Conservation (phyloP, 2,888 invertebrate species). For the Diaprepes abbreviatus region DNA sequence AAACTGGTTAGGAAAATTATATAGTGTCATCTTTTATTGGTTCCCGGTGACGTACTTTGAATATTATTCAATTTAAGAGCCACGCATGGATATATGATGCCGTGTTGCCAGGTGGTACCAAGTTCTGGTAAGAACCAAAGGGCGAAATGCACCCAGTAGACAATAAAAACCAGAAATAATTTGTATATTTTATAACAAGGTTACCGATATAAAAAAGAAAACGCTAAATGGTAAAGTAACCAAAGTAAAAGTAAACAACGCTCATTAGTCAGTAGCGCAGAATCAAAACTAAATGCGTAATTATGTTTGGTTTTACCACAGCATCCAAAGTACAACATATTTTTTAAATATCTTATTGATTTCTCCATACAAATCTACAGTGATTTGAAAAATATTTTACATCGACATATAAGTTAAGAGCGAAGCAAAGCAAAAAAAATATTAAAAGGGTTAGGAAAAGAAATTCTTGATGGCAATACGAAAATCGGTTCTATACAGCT, state of each 20-base stretch:
- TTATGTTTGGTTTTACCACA: not conserved
- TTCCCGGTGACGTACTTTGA: not conserved
- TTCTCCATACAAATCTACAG: not conserved
- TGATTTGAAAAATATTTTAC: no score
- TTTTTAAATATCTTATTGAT: not conserved
- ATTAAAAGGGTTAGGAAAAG: no score
- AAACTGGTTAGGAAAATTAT: slow-evolving; percentile 22
- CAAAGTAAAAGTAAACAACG: slow-evolving; percentile 45
- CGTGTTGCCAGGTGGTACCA: no score
- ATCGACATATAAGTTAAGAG: no score
- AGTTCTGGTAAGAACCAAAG: slow-evolving; percentile 1
- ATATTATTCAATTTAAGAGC: not conserved
- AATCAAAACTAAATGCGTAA: no score
- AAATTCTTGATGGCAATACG: no score
- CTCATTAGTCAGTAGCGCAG: slow-evolving; percentile 39
- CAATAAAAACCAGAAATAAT: slow-evolving; percentile 22
- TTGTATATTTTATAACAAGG: slow-evolving; percentile 35
- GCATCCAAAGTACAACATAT: not conserved
- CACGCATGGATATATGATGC: not conserved
- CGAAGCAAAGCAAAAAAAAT: no score
- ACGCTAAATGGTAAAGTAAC: slow-evolving; percentile 31
- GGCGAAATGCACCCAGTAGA: slow-evolving; percentile 4
- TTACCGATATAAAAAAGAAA: slow-evolving; percentile 27
- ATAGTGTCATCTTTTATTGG: slow-evolving; percentile 24
- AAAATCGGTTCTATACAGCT: no score